Conservation (phyloP, 2,797 vertebrate species). For the Pantherophis vulpinus region DNA sequence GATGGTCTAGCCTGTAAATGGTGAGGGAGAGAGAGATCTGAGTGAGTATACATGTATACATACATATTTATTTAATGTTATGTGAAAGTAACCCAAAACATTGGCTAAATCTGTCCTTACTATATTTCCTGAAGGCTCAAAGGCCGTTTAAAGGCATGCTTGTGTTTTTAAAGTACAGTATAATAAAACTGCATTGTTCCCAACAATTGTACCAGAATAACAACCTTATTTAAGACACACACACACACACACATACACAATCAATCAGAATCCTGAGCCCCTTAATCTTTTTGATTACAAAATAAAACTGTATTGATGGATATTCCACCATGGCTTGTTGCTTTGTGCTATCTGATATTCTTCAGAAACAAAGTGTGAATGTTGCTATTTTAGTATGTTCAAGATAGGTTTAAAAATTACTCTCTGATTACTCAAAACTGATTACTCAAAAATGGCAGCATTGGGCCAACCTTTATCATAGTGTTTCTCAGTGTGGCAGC, state of each 20-base stretch:
- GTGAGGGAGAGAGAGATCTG: not conserved
- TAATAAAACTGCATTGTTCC: not conserved
- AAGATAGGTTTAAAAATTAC: not conserved
- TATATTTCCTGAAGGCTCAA: not conserved
- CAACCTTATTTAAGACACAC: not conserved
- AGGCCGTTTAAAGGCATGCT: not conserved
- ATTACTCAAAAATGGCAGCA: not conserved
- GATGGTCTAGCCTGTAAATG: not conserved
- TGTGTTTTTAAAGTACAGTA: not conserved
- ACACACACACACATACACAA: not conserved
- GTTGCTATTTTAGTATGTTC: not conserved
- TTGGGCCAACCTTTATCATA: not conserved
- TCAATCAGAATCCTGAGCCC: not conserved
- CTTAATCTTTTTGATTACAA: not conserved
- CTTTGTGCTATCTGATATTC: not conserved
- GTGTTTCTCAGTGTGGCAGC: too few relatives aligned
- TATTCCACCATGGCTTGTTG: not conserved
- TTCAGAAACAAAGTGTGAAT: not conserved
- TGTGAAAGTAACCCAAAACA: not conserved
- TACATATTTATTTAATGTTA: not conserved
- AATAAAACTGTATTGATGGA: not conserved
- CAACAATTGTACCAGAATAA: not conserved
- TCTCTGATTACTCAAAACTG: not conserved
- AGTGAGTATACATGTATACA: not conserved
- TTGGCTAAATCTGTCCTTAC: not conserved